Conservation (phyloP, 2,797 vertebrate species). For the Anas flavirostris region DNA sequence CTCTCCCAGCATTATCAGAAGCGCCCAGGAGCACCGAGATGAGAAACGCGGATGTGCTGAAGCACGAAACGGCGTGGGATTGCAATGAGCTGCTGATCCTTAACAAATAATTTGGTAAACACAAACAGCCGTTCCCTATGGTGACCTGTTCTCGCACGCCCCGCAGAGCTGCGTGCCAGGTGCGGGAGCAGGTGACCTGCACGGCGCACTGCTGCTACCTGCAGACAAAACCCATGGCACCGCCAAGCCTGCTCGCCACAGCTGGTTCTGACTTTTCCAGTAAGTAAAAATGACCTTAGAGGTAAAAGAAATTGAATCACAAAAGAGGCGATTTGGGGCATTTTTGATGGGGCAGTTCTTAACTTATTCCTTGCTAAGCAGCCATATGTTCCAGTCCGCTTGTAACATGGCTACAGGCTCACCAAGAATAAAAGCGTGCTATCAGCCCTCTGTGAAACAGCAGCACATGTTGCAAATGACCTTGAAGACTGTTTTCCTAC, state of each 20-base stretch:
- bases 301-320: neutral
- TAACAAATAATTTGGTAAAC: neutral
- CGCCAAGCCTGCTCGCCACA: neutral
- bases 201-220: neutral
- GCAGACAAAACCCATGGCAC: neutral
- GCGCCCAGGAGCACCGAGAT: fast-evolving
- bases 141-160: neutral
- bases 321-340: neutral
- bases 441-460: neutral
- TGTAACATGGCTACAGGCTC: neutral
- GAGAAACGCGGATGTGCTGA: fast-evolving
- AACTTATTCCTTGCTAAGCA: neutral
- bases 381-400: neutral
- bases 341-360: neutral
- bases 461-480: neutral
- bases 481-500: slow-evolving; percentile 16
- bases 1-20: neutral
- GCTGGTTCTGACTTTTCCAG: neutral
- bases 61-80: neutral
- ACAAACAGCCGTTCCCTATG: neutral
- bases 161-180: neutral
- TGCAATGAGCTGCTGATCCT: neutral
- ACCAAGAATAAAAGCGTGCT: neutral
- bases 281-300: neutral
- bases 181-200: neutral